Base-by-base conservation (phyloP, 2,113 vertebrate genomes). In the Marmota flaviventris region DNA sequence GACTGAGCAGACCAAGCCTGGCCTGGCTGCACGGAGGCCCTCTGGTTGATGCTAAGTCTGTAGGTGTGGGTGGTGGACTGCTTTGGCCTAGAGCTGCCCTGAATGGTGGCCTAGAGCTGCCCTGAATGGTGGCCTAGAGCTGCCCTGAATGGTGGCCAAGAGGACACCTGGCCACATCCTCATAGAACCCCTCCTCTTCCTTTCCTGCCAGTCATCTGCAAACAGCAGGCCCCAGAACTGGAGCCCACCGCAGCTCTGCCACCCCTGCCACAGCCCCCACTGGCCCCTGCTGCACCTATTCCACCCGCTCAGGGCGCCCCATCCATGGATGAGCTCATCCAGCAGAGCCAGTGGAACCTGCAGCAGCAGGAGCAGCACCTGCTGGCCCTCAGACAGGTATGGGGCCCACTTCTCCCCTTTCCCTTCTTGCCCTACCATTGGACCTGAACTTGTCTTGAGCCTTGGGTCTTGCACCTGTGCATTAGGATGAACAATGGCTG, bases 331-430 rank as follows among this genome's bases (percentile, higher is more conserved):
- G 99, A 99, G 2, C 99, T 99, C 25, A 99, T 99, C 97, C 99
- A 99, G 94, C 99, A 99, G 98, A 99, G 99, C 97, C 99, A 99
- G 82, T 99, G 99, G 99, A 99, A 99, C 96, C 98, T 99, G 61
- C 99, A 99, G 98, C 99, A 99, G 96, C 99, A 99, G 96, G 99
- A 99, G 97, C 99, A 99, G 98, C 99, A 99, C 77, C 98, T 99
- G n/a, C 98, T 99, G 42, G 99, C 99, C 0, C 99, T 99, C 94
- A 98, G 99, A 99, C 99, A 99, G 99, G 99, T 99, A 96, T 12
- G 3, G 22, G 16, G 24, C 45, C 83, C 11, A 0, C 27, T 22
- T 39, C 3, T 9, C 42, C 18, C 25, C 4, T 56, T 11, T 27
- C 24, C 24, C 24, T 25, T 24, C 61, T 27, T 63, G 8, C 61